Evolutionary conservation across 2,888 invertebrate genomes (phyloP).

Genomic region (Pristionchus arcanus): DNA sequence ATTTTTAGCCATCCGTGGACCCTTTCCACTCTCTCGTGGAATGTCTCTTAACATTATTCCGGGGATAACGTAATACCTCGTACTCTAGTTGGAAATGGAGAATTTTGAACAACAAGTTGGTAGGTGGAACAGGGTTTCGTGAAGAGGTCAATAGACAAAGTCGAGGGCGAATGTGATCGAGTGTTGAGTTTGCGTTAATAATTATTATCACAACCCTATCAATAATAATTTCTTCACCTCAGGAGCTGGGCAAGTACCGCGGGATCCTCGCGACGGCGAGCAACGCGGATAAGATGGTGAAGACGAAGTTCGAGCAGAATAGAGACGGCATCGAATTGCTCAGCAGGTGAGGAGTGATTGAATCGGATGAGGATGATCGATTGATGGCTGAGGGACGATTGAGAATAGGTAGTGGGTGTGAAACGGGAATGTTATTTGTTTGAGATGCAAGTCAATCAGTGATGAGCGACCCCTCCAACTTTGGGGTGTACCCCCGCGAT

Average conservation of each 20-base stretch:
- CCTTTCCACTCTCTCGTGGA: no score
- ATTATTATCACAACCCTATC: neutral
- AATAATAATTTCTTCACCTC: neutral
- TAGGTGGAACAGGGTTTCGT: neutral
- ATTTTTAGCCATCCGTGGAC: no score
- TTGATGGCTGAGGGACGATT: neutral
- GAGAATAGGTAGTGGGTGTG: neutral
- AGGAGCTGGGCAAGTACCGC: conserved; percentile 92
- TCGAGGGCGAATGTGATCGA: neutral
- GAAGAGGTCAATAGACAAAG: neutral
- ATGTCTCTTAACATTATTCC: no score
- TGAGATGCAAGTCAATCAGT: no score
- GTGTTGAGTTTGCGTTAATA: neutral
- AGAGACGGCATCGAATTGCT: conserved; percentile 89
- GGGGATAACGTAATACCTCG: no score
- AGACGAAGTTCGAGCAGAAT: conserved; percentile 90
- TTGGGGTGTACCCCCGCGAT: no score
- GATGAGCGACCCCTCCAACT: no score
- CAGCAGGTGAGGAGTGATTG: conserved; percentile 81
- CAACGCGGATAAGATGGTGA: conserved; percentile 88
- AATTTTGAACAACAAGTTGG: neutral
- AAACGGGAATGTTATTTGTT: neutral
- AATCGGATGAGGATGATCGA: neutral
- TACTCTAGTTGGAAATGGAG: no score
- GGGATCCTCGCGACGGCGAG: conserved; percentile 93